A percentile compares a stretch with the other conserved stretches of the same genome.
Evolutionary conservation across 2,113 vertebrate genomes (phyloP).

Genomic region (Strigops habroptila): DNA sequence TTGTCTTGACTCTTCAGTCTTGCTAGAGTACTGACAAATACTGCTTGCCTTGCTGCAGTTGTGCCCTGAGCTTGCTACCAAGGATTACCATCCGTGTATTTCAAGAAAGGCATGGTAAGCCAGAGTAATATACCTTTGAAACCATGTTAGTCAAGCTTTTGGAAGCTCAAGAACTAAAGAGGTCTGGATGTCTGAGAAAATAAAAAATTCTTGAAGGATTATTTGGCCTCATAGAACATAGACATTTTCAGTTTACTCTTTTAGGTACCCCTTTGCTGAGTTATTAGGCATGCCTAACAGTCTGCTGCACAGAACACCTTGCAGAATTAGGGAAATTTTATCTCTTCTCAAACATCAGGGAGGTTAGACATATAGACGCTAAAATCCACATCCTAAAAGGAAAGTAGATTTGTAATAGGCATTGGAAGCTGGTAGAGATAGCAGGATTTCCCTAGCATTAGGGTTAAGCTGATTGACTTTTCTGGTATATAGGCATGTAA

Average conservation of each 20-base stretch:
- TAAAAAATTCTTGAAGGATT: not conserved
- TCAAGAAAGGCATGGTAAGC: not conserved
- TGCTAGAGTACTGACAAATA: not conserved
- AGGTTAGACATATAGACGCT: not conserved
- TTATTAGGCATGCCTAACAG: not conserved
- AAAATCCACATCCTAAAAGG: conserved; percentile 42
- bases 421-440: conserved; percentile 29
- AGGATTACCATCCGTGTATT: not conserved
- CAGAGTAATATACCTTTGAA: not conserved
- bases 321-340: conserved; percentile 1
- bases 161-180: not conserved
- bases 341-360: conserved; percentile 2
- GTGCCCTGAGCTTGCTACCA: not conserved
- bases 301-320: not conserved
- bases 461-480: conserved; percentile 55
- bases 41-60: not conserved
- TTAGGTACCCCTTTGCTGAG: not conserved
- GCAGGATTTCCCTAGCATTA: conserved; percentile 15
- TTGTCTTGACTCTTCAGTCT: not conserved
- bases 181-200: not conserved
- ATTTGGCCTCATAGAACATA: not conserved
- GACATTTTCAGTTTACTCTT: not conserved
- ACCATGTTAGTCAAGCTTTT: not conserved
- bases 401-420: conserved; percentile 27
- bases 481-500: conserved; percentile 38